Conservation (phyloP, 64 coral and sea anemone species). For the Montipora cactus region DNA sequence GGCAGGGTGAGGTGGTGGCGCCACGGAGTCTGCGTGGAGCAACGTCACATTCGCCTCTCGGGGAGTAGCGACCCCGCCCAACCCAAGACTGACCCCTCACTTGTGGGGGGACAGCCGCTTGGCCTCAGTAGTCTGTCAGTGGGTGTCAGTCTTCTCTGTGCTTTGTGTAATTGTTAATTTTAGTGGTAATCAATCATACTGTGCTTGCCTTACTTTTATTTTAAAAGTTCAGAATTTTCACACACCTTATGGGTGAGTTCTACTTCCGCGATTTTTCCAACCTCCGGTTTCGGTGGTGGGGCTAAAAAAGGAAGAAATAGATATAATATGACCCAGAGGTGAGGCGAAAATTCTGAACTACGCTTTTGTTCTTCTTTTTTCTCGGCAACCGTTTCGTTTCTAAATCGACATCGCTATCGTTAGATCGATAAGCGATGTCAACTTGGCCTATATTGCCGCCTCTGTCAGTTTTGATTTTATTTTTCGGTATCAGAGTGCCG, state of each 20-base stretch:
- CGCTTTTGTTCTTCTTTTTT: neutral
- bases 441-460: slow-evolving; percentile 49
- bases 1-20: slow-evolving; percentile 62
- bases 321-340: too few species aligned
- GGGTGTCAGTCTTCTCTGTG: slow-evolving; percentile 20
- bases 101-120: slow-evolving; percentile 15
- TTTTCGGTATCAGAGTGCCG: neutral
- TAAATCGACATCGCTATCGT: slow-evolving; percentile 22
- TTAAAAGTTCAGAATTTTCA: too few species aligned
- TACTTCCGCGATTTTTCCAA: too few species aligned
- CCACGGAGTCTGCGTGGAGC: slow-evolving; percentile 63
- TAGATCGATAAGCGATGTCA: slow-evolving; percentile 16
- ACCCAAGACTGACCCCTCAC: slow-evolving; percentile 24
- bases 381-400: neutral
- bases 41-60: slow-evolving; percentile 59
- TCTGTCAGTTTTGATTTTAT: neutral
- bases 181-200: neutral
- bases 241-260: too few species aligned
- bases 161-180: neutral
- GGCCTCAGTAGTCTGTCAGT: slow-evolving; percentile 29
- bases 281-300: too few species aligned
- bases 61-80: slow-evolving; percentile 60
- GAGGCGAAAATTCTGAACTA: too few species aligned
- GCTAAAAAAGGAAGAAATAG: too few species aligned
- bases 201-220: neutral